Evolutionary conservation across 1,140 invertebrate genomes (phyloP).

Genomic region (Drosophila burlai): DNA sequence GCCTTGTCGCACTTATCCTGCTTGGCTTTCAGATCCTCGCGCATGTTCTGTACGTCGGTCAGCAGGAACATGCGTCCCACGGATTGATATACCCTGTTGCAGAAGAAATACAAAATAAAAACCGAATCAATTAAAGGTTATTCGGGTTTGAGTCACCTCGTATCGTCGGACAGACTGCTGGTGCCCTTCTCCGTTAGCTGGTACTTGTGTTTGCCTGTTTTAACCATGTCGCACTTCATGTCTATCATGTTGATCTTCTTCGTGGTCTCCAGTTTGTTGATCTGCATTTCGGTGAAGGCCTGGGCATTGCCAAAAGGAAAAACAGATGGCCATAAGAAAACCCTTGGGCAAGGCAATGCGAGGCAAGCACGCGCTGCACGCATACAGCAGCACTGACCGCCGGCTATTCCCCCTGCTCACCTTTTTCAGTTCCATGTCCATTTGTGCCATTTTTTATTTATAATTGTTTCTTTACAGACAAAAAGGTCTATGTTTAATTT

Average conservation of each 20-base stretch:
- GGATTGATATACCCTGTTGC: conserved; percentile 75
- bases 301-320: conserved; percentile 13
- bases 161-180: conserved; percentile 68
- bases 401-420: conserved; percentile 20
- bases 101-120: background rate
- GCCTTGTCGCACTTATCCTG: conserved; percentile 83
- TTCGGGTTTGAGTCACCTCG: conserved; percentile 45
- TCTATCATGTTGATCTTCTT: conserved; percentile 85
- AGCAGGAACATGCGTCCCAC: conserved; percentile 84
- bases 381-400: conserved; percentile 1
- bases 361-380: conserved; percentile 42
- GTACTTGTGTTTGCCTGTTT: conserved; percentile 83
- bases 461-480: conserved; percentile 3
- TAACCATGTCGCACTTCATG: conserved; percentile 81
- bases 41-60: conserved; percentile 79
- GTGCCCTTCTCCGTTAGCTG: conserved; percentile 79
- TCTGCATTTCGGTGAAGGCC: conserved; percentile 85
- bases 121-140: background rate
- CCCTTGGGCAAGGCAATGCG: background rate
- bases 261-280: conserved; percentile 82
- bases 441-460: conserved; percentile 71
- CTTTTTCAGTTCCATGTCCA: conserved; percentile 84
- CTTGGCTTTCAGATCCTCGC: conserved; percentile 71
- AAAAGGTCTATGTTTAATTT: background rate
- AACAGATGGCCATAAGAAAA: conserved; percentile 20